These are phyloP conservation scores for Pomatorhinus ruficollis DNA, from an alignment of 2,113 vertebrate species.

Conservation along the genomic window DNA sequence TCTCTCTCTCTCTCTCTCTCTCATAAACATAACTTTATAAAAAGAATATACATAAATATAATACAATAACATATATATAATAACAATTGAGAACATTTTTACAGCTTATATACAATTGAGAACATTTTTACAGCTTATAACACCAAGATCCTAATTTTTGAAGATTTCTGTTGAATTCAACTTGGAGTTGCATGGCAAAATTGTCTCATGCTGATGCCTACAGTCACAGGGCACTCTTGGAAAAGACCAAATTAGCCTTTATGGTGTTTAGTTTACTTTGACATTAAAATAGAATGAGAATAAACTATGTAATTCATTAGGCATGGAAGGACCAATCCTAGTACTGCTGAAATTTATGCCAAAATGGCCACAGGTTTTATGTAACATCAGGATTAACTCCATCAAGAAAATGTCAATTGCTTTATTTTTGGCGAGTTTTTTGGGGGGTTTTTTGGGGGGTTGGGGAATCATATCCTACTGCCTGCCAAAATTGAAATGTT, in stretches of 20 bases:
- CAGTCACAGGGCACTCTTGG: not conserved
- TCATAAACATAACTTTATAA: not conserved
- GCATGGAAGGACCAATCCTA: not conserved
- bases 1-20: not conserved
- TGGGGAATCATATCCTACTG: not conserved
- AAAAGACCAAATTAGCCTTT: not conserved
- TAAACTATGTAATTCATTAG: not conserved
- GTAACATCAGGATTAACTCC: not conserved
- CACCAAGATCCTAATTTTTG: not conserved
- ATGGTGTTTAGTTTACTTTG: not conserved
- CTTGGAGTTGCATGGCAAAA: not conserved
- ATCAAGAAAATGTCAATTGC: not conserved
- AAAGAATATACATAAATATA: not conserved
- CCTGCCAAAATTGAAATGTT: not conserved
- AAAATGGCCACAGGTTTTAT: not conserved
- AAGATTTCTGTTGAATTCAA: not conserved
- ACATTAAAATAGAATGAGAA: not conserved
- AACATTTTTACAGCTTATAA: not conserved
- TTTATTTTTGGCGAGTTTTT: accelerated
- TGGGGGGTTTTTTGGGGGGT: accelerated
- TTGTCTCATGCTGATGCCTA: not conserved
- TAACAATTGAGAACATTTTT: not conserved
- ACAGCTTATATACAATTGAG: not conserved
- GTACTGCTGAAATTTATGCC: not conserved
- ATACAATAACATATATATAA: not conserved